Base-by-base conservation (phyloP, 2,113 vertebrate genomes). In the Poecile atricapillus region DNA sequence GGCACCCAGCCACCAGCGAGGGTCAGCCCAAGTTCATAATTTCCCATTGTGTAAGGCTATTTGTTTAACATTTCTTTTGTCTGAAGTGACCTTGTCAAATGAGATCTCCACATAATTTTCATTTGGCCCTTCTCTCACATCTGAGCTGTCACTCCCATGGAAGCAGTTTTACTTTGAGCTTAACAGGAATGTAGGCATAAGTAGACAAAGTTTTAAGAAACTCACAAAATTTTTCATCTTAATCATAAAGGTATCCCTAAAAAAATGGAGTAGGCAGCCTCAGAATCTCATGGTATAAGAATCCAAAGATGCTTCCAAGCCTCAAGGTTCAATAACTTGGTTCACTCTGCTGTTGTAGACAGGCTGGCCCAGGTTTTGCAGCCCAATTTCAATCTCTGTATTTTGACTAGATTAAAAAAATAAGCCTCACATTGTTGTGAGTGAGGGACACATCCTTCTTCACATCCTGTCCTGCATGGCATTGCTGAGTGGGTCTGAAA, bases 41-140 rank as follows among this genome's bases (percentile, higher is more conserved):
- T 97, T 94, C 95, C 94, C 83, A 91, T 94, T 97, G 96, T 97
- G 83, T 90, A 95, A 97, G 94, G 62, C 95, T 97, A 93, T 96
- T 89, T 95, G 91, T 88, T 94, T 95, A 95, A 86, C 77, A 95
- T 95, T 97, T 89, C 92, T 97, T 97, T 97, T 97, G 95, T 97
- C 92, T 96, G 94, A 97, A 94, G 68, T 84, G 91, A 85, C 69
- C 92, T 90, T 91, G 92, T 94, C 95, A 91, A 94, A 83, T 70
- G 91, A 95, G 73, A 88, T 83, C 17, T 60, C 69, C 44, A 86
- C 85, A 78, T 76, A 70, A 89, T 96, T 95, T 96, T 97, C 82
- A 70, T 82, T 96, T 97, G 95, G 83, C 65, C 75, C 93, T 96
- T 96, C 76, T 60, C 74, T 96, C 81, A 41, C 22, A 24, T 95